Evolutionary conservation across 2,797 vertebrate genomes (phyloP), one percentile per base, ranked within the genome.

Genomic region (Hyperoplus lanceolatus): DNA sequence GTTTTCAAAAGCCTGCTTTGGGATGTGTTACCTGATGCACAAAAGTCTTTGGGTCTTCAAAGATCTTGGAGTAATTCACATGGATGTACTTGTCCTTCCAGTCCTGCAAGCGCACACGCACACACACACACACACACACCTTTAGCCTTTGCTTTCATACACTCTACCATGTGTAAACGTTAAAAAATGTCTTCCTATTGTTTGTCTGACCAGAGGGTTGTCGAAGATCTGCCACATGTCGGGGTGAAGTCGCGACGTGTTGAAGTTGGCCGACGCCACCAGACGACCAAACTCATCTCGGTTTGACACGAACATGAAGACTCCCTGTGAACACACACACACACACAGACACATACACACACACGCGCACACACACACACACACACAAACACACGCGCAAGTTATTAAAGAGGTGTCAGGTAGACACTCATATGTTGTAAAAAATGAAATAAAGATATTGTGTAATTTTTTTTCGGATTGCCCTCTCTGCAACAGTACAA

Each of bases 151-250:
- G 13, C 18, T 4, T 4, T 1, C 11, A 1, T 8, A 4, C 4
- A 4, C 7, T 4, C 13, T 3, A 0, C 6, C 4, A 3, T 2
- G 45, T 75, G 15, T 53, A 38, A 5, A 1, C 4, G 10, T 7
- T 15, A 0, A 29, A 29, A 29, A 3, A 8, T 36, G 13, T 4
- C 14, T 38, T 11, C 1, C 7, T 7, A 0, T 11, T 16, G 51
- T 3, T 8, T 3, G 7, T 46, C 94, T 92, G 66, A 97, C 97
- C 90, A 96, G 45, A 0, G 97, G 96, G 80, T 98, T 98, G 89
- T 97, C 96, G 0, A 96, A 97, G 86, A 98, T 97, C 93, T 98
- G 97, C 97, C 97, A 97, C 93, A 98, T 94, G 89, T 98, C 97
- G 0, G 95, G 97, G 81, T 97, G 91, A 0, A 97, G 94, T 9